phyloP scores from a whole-genome alignment of 2,888 invertebrate genomes.

The Junonia oenone region DNA sequence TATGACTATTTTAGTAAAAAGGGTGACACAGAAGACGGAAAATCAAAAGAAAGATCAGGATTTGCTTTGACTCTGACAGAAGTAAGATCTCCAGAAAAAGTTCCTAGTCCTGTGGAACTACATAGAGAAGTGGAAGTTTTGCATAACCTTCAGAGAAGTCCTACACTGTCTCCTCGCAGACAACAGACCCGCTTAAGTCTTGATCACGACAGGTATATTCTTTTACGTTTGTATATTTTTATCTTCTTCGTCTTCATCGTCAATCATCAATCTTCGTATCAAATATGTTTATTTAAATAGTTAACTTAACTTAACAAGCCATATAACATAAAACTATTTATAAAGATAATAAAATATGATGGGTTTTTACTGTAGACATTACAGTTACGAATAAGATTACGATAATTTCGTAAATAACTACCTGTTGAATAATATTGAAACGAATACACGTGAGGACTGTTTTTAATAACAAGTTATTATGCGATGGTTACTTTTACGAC shows the following conservation, averaged over 20 bases:
- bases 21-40: slow-evolving; percentile 44
- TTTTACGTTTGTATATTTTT: not conserved
- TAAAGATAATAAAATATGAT: too few species aligned
- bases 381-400: too few species aligned
- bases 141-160: slow-evolving; percentile 84
- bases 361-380: too few species aligned
- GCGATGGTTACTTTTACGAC: too few species aligned
- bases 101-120: slow-evolving; percentile 71
- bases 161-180: slow-evolving; percentile 74
- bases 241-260: too few species aligned
- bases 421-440: too few species aligned
- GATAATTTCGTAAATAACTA: too few species aligned
- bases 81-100: slow-evolving; percentile 57
- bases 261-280: too few species aligned
- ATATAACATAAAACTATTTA: too few species aligned
- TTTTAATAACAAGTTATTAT: not conserved
- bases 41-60: slow-evolving; percentile 47
- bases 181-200: slow-evolving; percentile 60
- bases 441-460: not conserved
- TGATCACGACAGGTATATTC: slow-evolving; percentile 65
- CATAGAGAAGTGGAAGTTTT: slow-evolving; percentile 84
- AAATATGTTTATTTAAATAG: too few species aligned
- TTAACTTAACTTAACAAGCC: too few species aligned
- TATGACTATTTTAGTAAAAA: slow-evolving; percentile 72
- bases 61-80: slow-evolving; percentile 60